Evolutionary conservation across 2,797 vertebrate species (phyloP), one percentile per base, ranked within the genome.

Genomic region (Cyprinodon diabolis): DNA sequence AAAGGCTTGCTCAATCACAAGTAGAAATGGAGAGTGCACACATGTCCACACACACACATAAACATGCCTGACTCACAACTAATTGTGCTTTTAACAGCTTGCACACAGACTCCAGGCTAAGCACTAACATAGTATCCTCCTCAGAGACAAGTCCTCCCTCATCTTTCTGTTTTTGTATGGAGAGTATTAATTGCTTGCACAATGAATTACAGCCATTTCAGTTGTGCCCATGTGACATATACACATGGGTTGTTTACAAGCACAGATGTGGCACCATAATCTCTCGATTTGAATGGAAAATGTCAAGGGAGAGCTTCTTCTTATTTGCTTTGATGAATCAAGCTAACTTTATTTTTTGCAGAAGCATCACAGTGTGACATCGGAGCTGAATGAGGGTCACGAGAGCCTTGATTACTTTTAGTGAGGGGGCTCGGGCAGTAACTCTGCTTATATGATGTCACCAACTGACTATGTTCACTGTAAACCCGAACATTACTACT

Each of bases 251-350:
- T 82, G 77, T 90, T 90, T 87, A 88, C 74, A 79, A 79, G 82
- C 84, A 78, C 87, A 89, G 87, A 90, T 88, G 88, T 81, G 77
- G 56, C 65, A 73, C 51, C 80, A 71, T 83, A 77, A 89, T 87
- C 84, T 81, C 78, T n/a, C 72, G 71, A 74, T 82, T 78, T 57
- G 13, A 58, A 35, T 56, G 14, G 63, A 73, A 83, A 91, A 87
- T 86, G 84, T 85, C 85, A 79, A 79, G 83, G 81, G 81, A 76
- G 66, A 47, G 78, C 79, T 72, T 45, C 19, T 47, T 62, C 73
- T 77, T 72, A 77, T 80, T 82, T 63, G 69, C 68, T 63, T 71
- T 86, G 84, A 90, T 90, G 87, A 87, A 87, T 90, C 82, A 81
- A 40, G 73, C 82, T 69, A 84, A 84, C 74, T 89, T 87, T 47